These are phyloP conservation scores for Halictus rubicundus DNA, from an alignment of 1,140 invertebrate genomes.

Conservation along the genomic window DNA sequence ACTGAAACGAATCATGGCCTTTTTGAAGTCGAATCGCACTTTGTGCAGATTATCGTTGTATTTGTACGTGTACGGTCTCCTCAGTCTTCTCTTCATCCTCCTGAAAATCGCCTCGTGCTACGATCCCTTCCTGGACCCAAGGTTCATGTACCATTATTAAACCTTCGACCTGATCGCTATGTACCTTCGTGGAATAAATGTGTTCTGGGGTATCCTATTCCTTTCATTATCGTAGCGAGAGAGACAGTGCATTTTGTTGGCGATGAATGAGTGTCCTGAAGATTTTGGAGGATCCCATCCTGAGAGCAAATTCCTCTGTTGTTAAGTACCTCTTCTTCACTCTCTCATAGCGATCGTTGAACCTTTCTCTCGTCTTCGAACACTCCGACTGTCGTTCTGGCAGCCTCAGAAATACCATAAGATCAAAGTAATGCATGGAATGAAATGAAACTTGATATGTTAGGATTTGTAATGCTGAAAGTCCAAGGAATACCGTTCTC, in stretches of 20 bases:
- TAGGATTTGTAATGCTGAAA: too few relatives aligned
- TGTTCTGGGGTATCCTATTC: background rate
- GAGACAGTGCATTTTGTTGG: background rate
- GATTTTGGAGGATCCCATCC: background rate
- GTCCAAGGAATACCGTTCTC: too few relatives aligned
- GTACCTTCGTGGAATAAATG: conserved; percentile 33
- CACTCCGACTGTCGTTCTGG: too few relatives aligned
- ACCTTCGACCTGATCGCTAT: background rate
- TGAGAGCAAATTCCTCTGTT: too few relatives aligned
- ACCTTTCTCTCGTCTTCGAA: too few relatives aligned
- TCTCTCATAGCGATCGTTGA: too few relatives aligned
- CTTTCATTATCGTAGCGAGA: background rate
- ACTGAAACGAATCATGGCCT: conserved; percentile 35
- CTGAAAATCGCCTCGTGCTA: conserved; percentile 56
- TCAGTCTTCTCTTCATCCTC: conserved; percentile 65
- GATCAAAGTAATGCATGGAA: too few relatives aligned
- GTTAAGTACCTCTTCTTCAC: too few relatives aligned
- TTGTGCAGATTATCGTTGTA: conserved; percentile 69
- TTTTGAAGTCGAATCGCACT: conserved; percentile 59
- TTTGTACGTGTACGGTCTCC: conserved; percentile 67
- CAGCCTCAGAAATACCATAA: too few relatives aligned
- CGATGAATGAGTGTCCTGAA: background rate
- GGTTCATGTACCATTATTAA: conserved; percentile 40
- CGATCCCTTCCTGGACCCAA: conserved; percentile 32
- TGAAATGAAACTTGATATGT: too few relatives aligned